A percentile compares a stretch with the other conserved stretches of the same genome.
Conservation (phyloP, 64 coral and sea anemone species). For the Actinia tenebrosa region DNA sequence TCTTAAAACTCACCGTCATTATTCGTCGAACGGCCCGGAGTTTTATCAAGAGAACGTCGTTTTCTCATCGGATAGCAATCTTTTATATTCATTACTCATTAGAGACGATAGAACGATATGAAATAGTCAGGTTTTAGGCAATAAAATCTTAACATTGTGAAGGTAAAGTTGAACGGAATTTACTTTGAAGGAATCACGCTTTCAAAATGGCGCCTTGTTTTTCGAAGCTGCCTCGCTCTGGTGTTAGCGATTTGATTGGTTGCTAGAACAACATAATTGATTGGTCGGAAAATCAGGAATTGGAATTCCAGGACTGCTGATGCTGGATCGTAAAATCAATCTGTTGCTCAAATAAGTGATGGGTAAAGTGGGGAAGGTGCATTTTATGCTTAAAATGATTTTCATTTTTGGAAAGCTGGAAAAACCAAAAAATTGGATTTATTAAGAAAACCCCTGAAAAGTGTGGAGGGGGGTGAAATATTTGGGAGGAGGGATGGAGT, state of each 20-base stretch:
- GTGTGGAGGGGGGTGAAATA: no score
- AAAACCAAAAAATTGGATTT: no score
- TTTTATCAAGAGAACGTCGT: conserved; percentile 74
- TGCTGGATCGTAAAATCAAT: background rate
- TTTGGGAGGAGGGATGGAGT: no score
- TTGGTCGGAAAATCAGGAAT: background rate
- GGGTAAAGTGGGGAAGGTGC: no score
- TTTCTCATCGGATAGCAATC: conserved; percentile 89
- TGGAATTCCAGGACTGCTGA: background rate
- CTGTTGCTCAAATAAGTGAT: no score
- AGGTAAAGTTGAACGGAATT: background rate
- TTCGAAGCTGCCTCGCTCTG: conserved; percentile 15
- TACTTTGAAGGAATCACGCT: background rate
- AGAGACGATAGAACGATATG: background rate
- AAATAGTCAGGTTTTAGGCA: background rate
- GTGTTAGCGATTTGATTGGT: conserved; percentile 19
- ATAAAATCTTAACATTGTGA: background rate
- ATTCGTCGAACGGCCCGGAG: conserved; percentile 32
- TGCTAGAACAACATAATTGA: background rate
- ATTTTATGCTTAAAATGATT: no score
- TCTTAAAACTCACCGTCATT: background rate
- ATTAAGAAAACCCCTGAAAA: no score
- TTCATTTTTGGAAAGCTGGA: no score
- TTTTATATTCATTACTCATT: conserved; percentile 67
- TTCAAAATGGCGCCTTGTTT: conserved; percentile 20